Base-by-base conservation (phyloP, 2,797 vertebrate genomes). In the Selene dorsalis region DNA sequence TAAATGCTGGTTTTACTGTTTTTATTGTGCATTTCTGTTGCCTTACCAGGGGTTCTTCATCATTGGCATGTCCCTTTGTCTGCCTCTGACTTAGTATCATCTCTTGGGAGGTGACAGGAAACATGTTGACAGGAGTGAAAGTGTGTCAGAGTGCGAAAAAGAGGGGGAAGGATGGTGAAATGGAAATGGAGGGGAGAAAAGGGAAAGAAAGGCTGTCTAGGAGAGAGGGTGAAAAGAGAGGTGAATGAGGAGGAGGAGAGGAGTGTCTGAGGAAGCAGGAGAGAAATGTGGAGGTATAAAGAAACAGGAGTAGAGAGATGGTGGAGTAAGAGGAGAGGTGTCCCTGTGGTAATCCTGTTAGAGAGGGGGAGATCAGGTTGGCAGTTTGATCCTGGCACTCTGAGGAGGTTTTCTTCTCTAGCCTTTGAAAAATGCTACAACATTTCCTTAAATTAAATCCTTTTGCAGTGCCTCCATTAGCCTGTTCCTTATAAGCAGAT, bases 271-370 rank as follows among this genome's bases (percentile, higher is more conserved):
- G 41, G 65, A 50, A 57, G 66, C 22, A 16, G 53, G 57, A 69
- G 78, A 53, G 43, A 77, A 58, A 74, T 28, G 38, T 12, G 48
- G 32, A 69, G 38, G 35, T 13, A 48, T 61, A 28, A 69, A 73
- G 57, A 78, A 62, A 16, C 24, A 50, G 66, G 63, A 61, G 53
- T 30, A 63, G 52, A 43, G 32, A 17, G 18, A 39, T 38, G 62
- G 68, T 68, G 60, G 32, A 9, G 32, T 6, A 35, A 8, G 75
- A 62, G 60, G 73, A 64, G 73, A 79, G 53, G 35, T 53, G 56
- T 85, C 75, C 52, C 64, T 72, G 67, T 76, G 2, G 73, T 89
- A 89, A 91, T 87, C 88, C 84, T 78, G 71, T 88, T 84, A 82
- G 69, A 83, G 56, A 63, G 38, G 38, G 45, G 14, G 41, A 69